Conservation (phyloP, 2,113 vertebrate genomes). For the Hippolais icterina region DNA sequence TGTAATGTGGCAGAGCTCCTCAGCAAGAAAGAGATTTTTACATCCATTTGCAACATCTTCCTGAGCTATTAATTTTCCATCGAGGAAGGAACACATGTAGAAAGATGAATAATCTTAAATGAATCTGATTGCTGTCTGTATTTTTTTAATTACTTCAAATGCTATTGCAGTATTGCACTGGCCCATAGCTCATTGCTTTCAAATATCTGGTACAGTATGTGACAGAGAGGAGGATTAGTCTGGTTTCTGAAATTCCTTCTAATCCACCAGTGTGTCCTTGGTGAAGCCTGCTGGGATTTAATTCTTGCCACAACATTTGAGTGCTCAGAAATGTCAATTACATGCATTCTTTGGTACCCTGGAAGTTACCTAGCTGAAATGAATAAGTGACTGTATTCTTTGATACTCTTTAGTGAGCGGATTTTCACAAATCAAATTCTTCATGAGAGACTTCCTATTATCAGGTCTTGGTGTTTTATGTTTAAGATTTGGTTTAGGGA, state of each 20-base stretch:
- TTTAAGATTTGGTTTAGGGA: not conserved
- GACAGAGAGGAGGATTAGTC: not conserved
- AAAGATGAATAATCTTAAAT: not conserved
- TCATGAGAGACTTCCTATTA: not conserved
- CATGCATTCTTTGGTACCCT: not conserved
- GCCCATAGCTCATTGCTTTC: not conserved
- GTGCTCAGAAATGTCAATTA: not conserved
- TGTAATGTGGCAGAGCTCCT: not conserved
- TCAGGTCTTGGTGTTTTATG: not conserved
- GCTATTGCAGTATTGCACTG: not conserved
- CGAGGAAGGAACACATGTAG: not conserved
- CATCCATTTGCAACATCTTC: not conserved
- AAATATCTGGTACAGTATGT: not conserved
- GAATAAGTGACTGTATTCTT: not conserved
- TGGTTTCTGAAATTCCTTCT: not conserved
- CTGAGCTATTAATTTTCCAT: not conserved
- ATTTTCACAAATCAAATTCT: not conserved
- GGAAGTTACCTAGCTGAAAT: not conserved
- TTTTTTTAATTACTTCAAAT: conserved; percentile 4
- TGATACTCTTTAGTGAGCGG: not conserved
- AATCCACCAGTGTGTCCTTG: not conserved
- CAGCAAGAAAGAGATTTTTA: not conserved
- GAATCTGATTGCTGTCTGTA: not conserved
- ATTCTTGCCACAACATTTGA: not conserved
- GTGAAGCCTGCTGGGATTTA: not conserved